These are phyloP conservation scores for Odontesthes bonariensis DNA, from an alignment of 2,113 vertebrate genomes.

Conservation along the genomic window DNA sequence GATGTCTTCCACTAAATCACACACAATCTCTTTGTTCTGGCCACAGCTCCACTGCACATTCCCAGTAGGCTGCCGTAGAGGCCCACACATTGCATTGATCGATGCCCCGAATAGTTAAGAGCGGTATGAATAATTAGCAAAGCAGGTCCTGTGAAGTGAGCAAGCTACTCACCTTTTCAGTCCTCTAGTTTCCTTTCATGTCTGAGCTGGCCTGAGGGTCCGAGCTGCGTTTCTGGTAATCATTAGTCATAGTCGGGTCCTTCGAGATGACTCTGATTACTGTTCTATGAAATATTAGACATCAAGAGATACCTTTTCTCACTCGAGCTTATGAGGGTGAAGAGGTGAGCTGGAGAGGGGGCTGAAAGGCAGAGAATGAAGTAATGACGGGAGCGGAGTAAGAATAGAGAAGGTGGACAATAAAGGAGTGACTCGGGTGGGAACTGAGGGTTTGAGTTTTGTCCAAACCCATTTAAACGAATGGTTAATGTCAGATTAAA, in stretches of 20 bases:
- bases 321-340: constrained; percentile 51
- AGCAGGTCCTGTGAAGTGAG: constrained; percentile 26
- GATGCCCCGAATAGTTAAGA: constrained; percentile 22
- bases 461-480: constrained; percentile 32
- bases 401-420: constrained; percentile 13
- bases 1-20: constrained; percentile 10
- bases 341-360: constrained; percentile 7
- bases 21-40: constrained; percentile 12
- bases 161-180: constrained; percentile 45
- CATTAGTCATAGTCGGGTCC: constrained; percentile 45
- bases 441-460: constrained; percentile 10
- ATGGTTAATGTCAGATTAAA: constrained; percentile 37
- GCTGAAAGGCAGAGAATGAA: neutral
- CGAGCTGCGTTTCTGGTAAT: constrained; percentile 55
- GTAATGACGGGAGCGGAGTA: constrained; percentile 31
- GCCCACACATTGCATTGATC: neutral
- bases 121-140: constrained; percentile 48
- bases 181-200: constrained; percentile 53
- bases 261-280: constrained; percentile 47
- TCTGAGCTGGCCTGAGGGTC: constrained; percentile 43
- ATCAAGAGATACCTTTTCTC: constrained; percentile 46
- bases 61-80: constrained; percentile 11
- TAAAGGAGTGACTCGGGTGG: constrained; percentile 22
- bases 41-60: neutral
- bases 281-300: constrained; percentile 46